Percentiles rank a stretch among this genome's conserved stretches.
These are phyloP conservation scores for Eudyptes chrysolophus DNA, from an alignment of 2,113 vertebrate species.

Conservation along the genomic window DNA sequence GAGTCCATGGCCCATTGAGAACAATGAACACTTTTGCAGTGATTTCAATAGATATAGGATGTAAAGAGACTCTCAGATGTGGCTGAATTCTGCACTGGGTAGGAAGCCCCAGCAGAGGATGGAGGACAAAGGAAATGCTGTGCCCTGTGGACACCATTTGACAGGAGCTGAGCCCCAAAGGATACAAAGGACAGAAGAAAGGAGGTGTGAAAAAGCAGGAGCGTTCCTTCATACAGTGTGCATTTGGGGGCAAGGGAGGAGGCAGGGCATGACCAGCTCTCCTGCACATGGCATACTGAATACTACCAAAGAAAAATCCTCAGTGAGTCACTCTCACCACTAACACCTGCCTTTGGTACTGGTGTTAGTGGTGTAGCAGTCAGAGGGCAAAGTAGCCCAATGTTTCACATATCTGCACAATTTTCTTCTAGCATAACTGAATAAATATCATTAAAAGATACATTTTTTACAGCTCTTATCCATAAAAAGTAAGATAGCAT, in stretches of 20 bases:
- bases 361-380: not conserved
- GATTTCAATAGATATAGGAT: not conserved
- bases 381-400: not conserved
- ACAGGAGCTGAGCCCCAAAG: not conserved
- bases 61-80: not conserved
- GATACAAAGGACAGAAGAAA: not conserved
- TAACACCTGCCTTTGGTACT: not conserved
- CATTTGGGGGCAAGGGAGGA: not conserved
- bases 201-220: not conserved
- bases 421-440: not conserved
- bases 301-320: not conserved
- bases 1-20: not conserved
- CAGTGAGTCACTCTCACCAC: not conserved
- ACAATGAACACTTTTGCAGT: not conserved
- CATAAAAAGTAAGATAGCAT: conserved; percentile 28
- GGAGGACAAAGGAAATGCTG: not conserved
- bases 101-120: not conserved
- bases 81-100: not conserved
- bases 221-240: not conserved
- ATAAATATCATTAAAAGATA: conserved; percentile 13
- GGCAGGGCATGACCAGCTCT: not conserved
- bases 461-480: not conserved
- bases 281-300: not conserved
- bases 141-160: not conserved
- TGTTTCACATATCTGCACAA: not conserved